Base-by-base conservation (phyloP, 1,140 invertebrate genomes). In the Drosophila leontia region DNA sequence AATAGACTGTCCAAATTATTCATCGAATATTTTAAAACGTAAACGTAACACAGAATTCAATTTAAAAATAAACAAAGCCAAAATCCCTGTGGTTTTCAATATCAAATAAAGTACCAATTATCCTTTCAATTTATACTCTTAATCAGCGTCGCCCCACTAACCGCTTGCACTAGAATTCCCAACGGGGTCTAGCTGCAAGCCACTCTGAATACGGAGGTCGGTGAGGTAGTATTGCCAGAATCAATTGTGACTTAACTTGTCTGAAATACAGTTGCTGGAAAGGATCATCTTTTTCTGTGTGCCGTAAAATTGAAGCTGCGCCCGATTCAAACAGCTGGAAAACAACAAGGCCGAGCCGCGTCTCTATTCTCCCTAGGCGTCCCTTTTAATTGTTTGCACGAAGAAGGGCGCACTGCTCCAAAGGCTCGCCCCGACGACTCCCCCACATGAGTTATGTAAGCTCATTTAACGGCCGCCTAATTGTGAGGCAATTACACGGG, bases 401-500 rank as follows among this genome's bases (percentile, higher is more conserved):
- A 23, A 35, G 26, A 29, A 42, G 41, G 35, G n/a, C 44, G 11
- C 50, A 72, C 53, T 29, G 26, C 34, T 45, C 37, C 58, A 19
- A 47, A 42, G 13, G 35, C 47, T 44, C 32, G 45, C 35, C 57
- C 45, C 32, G 11, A 12, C 39, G 15, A 37, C 48, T 19, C 60
- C 47, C 39, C 50, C 67, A 72, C 76, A 79, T 72, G 75, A 79
- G 76, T 64, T 78, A 78, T 79, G 60, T 78, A 64, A 78, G 76
- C 76, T 71, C 76, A 78, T 78, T 78, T 79, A 79, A 79, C 60
- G 41, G 75, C 58, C 75, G 53, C 57, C 61, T 87, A 87, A 87
- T 87, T 87, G 77, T 69, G 32, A 57, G 58, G 74, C 81, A 90
- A 88, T 90, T 88, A 88, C 75, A 88, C 65, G 62, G 58, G 81